Evolutionary conservation across 2,888 invertebrate species (phyloP), one percentile per base, ranked within the genome.

Genomic region (Monopis laevigella): DNA sequence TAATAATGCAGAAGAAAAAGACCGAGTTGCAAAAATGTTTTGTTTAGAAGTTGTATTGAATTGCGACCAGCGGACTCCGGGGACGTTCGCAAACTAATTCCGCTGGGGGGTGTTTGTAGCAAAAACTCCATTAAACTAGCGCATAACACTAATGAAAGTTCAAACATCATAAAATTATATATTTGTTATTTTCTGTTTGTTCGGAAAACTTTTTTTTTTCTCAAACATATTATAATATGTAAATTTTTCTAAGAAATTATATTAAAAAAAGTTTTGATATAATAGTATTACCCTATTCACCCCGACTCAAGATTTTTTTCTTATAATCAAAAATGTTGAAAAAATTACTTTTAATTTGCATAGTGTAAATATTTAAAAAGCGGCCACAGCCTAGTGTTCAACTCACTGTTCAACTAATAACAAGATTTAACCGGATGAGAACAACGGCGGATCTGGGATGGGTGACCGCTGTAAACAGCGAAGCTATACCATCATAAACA

Each of bases 281-380:
- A 62, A 55, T 48, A 47, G 43, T 46, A 48, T 51, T 51, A 52
- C 47, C 48, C 53, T 50, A 55, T 57, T 55, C 50, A 55, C 49
- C 49, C 49, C 48, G n/a, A n/a, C n/a, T n/a, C n/a, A n/a, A n/a
- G n/a, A n/a, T n/a, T n/a, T n/a, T n/a, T n/a, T n/a, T n/a, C n/a
- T n/a, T n/a, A n/a, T n/a, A n/a, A n/a, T n/a, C n/a, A n/a, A n/a
- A n/a, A n/a, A n/a, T n/a, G n/a, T n/a, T n/a, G n/a, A n/a, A n/a
- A n/a, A n/a, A n/a, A n/a, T n/a, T n/a, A n/a, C n/a, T n/a, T n/a
- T n/a, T n/a, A n/a, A n/a, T n/a, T n/a, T n/a, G n/a, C n/a, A n/a
- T n/a, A n/a, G n/a, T n/a, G n/a, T n/a, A n/a, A n/a, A n/a, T n/a
- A n/a, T n/a, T n/a, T n/a, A n/a, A n/a, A n/a, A n/a, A n/a, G n/a